phyloP scores from a whole-genome alignment of 2,797 vertebrate genomes.

The Phylloscopus collybita region DNA sequence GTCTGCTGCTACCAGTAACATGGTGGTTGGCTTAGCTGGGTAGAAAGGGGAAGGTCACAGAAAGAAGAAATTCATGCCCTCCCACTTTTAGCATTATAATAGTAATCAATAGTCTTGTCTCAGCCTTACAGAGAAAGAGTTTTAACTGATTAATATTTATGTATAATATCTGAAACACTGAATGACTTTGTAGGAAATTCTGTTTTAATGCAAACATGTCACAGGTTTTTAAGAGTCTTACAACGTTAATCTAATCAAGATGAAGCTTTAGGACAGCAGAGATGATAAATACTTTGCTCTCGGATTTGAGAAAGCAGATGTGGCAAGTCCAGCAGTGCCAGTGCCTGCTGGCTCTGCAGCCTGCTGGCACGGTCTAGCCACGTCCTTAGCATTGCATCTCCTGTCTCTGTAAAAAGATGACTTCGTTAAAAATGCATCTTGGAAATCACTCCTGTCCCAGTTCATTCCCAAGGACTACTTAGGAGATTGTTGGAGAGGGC shows the following conservation, averaged over 20 bases:
- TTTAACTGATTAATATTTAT: not conserved
- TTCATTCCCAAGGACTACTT: not conserved
- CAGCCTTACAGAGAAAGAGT: not conserved
- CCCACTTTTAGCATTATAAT: not conserved
- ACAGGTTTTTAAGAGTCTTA: not conserved
- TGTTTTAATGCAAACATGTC: not conserved
- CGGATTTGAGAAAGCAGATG: not conserved
- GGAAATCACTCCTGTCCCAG: not conserved
- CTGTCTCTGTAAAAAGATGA: not conserved
- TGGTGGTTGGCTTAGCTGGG: not conserved
- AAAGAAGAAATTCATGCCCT: not conserved
- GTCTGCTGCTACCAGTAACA: not conserved
- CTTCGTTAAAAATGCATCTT: not conserved
- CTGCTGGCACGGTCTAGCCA: not conserved
- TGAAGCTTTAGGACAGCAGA: not conserved
- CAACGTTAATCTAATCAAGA: not conserved
- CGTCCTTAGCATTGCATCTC: not conserved
- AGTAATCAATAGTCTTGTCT: not conserved
- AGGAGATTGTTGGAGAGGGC: not conserved
- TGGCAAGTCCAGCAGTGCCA: not conserved
- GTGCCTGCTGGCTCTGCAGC: accelerated
- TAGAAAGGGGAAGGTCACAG: not conserved
- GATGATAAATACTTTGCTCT: not conserved
- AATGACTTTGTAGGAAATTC: not conserved
- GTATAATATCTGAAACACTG: not conserved